These are phyloP conservation scores for Ethmia dodecea DNA, from an alignment of 2,888 invertebrate genomes.

Conservation along the genomic window DNA sequence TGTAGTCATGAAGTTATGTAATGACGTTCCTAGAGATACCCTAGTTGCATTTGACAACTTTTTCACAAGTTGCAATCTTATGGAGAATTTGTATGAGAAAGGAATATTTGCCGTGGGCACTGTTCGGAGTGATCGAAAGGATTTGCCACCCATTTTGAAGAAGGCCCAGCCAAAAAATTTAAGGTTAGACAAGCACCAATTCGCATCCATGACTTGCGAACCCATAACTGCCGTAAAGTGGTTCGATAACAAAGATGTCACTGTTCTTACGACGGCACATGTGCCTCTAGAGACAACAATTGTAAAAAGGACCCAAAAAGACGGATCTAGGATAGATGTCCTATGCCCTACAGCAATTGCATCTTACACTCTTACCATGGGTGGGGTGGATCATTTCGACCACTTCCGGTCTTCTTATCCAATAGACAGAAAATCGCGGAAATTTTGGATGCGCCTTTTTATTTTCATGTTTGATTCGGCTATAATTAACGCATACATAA, in stretches of 20 bases:
- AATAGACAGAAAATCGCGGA: conserved; percentile 27
- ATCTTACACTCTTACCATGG: conserved; percentile 30
- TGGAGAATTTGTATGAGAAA: conserved; percentile 18
- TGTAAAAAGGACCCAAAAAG: conserved; percentile 31
- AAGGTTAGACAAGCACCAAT: conserved; percentile 25
- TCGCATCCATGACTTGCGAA: conserved; percentile 25
- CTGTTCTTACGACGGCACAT: conserved; percentile 25
- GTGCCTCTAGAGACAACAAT: conserved; percentile 19
- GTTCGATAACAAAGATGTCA: conserved; percentile 25
- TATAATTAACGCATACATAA: conserved; percentile 22
- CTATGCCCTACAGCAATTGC: conserved; percentile 32
- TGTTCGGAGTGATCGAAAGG: conserved; percentile 20
- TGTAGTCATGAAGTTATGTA: conserved; percentile 21
- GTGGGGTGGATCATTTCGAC: conserved; percentile 34
- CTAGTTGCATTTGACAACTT: conserved; percentile 32
- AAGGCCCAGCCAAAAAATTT: conserved; percentile 19
- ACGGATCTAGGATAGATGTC: conserved; percentile 28
- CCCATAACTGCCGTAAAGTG: conserved; percentile 28
- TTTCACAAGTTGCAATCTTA: conserved; percentile 24
- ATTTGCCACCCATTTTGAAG: conserved; percentile 19
- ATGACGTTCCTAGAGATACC: conserved; percentile 20
- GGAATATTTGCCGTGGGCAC: conserved; percentile 21
- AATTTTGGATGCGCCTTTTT: conserved; percentile 32
- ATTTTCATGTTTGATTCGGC: conserved; percentile 26
- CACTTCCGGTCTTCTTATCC: conserved; percentile 34